A percentile compares a stretch with the other conserved stretches of the same genome.
phyloP scores from a whole-genome alignment of 2,888 invertebrate genomes.

The Quadroppia sp. region DNA sequence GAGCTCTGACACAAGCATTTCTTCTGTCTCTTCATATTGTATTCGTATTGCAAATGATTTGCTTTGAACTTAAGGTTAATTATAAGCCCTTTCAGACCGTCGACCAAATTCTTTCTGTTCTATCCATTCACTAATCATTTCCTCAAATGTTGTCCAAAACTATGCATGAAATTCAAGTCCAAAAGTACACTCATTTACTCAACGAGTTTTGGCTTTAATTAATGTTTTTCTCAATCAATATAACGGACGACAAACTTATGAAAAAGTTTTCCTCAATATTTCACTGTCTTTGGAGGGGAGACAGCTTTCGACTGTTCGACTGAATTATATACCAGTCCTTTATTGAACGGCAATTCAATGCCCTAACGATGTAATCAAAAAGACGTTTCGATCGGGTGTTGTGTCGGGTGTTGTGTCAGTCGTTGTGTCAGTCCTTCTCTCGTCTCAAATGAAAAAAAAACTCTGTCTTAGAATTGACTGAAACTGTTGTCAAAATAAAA shows the following conservation, averaged over 20 bases:
- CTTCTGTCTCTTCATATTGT: background rate
- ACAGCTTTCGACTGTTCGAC: background rate
- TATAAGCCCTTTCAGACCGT: background rate
- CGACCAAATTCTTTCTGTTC: background rate
- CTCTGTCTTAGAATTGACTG: background rate
- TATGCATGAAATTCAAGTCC: too few relatives aligned
- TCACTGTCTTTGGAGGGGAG: background rate
- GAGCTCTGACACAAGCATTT: constrained; percentile 9
- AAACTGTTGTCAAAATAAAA: background rate
- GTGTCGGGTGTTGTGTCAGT: background rate
- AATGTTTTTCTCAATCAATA: too few relatives aligned
- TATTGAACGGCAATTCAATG: background rate
- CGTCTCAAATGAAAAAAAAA: background rate
- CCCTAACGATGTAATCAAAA: constrained; percentile 15
- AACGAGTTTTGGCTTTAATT: too few relatives aligned
- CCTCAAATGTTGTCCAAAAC: too few relatives aligned
- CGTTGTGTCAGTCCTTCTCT: background rate
- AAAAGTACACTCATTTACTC: too few relatives aligned
- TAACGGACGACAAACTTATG: too few relatives aligned
- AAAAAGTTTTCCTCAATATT: background rate
- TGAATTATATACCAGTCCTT: constrained; percentile 16
- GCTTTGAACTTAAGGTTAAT: constrained; percentile 9
- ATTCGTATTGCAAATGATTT: constrained; percentile 24
- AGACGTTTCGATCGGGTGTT: background rate
- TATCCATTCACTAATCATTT: too few relatives aligned